Evolutionary conservation across 2,113 vertebrate genomes (phyloP), one percentile per base, ranked within the genome.

Genomic region (Heterotis niloticus): DNA sequence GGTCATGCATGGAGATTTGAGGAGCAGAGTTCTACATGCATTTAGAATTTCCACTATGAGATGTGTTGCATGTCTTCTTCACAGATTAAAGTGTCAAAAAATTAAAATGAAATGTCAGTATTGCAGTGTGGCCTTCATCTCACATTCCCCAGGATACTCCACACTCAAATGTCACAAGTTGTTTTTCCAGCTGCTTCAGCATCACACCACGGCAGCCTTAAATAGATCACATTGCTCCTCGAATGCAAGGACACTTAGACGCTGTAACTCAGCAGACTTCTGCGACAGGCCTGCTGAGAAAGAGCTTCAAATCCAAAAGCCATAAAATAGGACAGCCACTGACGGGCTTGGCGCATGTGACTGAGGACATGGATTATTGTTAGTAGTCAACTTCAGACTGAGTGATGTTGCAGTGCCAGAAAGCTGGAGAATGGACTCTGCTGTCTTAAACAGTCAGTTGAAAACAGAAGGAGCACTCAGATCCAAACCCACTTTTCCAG

Each of bases 381-480:
- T 74, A 59, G 54, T 74, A 59, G 23, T 57, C 14, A n/a, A 74
- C 71, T 24, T 26, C 26, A 51, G 26, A 73, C 54, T 72, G 44
- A 34, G 12, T 4, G 10, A 56, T 4, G 26, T 74, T 23, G n/a
- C 54, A 74, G 34, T 5, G 23, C 13, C 56, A 13, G 26, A 1
- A 54, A 56, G 56, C 54, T 26, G 23, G 51, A 23, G 54, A n/a
- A 20, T 44, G 13, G 4, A 74, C 71, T 73, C n/a, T 17, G 57
- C 24, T 13, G 5, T 28, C 12, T 54, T 57, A 23, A 10, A 57
- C 23, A 74, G n/a, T 57, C 54, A 13, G 54, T n/a, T n/a, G n/a
- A n/a, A 74, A 57, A 74, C 10, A 12, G 28, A 59, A 74, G 7
- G 7, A 44, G 7, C 34, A 52, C 71, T 20, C 23, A 51, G 44